Percentiles rank a stretch among this genome's conserved stretches.
phyloP scores from a whole-genome alignment of 2,888 invertebrate species.

The Diaprepes abbreviatus region DNA sequence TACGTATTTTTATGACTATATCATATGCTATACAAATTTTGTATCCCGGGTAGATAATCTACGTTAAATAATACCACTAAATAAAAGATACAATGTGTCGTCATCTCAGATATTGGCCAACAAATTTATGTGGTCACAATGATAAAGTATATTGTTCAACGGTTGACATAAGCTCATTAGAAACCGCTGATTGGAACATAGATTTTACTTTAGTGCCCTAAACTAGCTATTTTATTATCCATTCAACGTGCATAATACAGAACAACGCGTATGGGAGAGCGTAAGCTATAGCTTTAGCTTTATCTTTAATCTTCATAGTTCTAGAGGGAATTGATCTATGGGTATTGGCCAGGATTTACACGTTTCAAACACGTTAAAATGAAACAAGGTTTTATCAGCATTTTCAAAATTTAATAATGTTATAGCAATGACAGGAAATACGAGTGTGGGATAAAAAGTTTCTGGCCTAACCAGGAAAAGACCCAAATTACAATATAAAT shows the following conservation, averaged over 20 bases:
- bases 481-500: no score
- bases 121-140: constrained; percentile 25
- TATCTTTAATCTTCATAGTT: neutral
- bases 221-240: constrained; percentile 41
- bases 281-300: neutral
- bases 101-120: neutral
- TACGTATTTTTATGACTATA: neutral
- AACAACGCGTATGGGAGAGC: constrained; percentile 1
- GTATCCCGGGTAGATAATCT: neutral
- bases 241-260: constrained; percentile 38
- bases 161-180: constrained; percentile 39
- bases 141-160: constrained; percentile 33
- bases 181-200: constrained; percentile 33
- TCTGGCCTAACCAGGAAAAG: no score
- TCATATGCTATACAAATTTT: neutral
- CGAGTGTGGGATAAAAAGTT: no score
- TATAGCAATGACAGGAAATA: no score
- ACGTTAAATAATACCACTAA: neutral
- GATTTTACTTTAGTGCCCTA: constrained; percentile 36
- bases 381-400: no score
- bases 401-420: no score
- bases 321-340: neutral
- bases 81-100: constrained; percentile 1
- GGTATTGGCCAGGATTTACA: neutral
- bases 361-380: no score